Base-by-base conservation (phyloP, 2,888 invertebrate genomes). In the Baccha elongata region DNA sequence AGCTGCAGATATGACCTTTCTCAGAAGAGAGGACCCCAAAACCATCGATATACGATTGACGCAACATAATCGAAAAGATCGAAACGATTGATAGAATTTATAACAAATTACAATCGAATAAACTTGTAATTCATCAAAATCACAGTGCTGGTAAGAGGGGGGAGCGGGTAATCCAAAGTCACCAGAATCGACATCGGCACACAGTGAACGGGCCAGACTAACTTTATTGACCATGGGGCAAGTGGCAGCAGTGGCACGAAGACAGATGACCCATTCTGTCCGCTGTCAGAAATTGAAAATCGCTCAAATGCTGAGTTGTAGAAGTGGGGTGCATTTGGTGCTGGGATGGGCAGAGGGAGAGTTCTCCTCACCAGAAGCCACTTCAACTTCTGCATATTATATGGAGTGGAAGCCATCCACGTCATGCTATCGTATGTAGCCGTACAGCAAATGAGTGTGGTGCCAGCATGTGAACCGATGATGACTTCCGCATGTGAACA, bases 41-140 rank as follows among this genome's bases (percentile, higher is more conserved):
- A 42, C n/a, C 42, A 17, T 21, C 26, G 15, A 11, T 17, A 40
- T 11, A 10, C 26, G 32, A 32, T 35, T 21, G 53, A 37, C 35
- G 21, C 3, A 37, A 21, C 75, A 75, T 64, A 75, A 81, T 76
- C 81, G 81, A 81, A 72, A 19, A 81, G 81, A 81, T 81, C 58
- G 71, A 76, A 81, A 72, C 83, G 78, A 83, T 83, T 83, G 83
- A 83, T 83, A 83, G 78, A 78, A 78, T 83, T 83, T 83, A 83
- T 83, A 83, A 83, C 83, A 83, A 83, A 83, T 83, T 83, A 83
- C 83, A 83, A 83, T 78, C 83, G 83, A 83, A 83, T 78, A 76
- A 83, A 83, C 68, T 78, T 68, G 83, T 78, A 78, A 83, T 83
- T 83, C 78, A 83, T 78, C 83, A 83, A 83, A 83, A 83, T 83